Percentiles rank a stretch among this genome's conserved stretches.
Conservation (phyloP, 2,888 invertebrate genomes). For the Drosophila picticornis region DNA sequence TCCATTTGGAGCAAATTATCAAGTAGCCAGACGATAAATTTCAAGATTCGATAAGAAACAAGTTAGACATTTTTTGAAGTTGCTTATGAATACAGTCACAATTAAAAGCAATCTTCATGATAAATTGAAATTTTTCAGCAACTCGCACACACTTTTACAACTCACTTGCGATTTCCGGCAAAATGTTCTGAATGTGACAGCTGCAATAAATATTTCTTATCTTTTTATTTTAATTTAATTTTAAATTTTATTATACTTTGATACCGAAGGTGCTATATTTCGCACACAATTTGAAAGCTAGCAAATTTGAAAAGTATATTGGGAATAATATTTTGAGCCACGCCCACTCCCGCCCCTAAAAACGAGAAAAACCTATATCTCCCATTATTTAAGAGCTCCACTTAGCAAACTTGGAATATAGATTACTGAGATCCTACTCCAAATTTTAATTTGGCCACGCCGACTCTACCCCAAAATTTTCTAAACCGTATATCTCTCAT, state of each 20-base stretch:
- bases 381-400: too few species aligned
- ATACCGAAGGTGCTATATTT: too few species aligned
- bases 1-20: constrained; percentile 61
- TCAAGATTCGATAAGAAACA: constrained; percentile 41
- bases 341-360: too few species aligned
- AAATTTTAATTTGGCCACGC: too few species aligned
- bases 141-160: constrained; percentile 54
- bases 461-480: too few species aligned
- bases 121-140: constrained; percentile 54
- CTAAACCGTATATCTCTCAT: too few species aligned
- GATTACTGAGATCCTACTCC: too few species aligned
- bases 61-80: constrained; percentile 79
- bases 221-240: not conserved
- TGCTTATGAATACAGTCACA: constrained; percentile 74
- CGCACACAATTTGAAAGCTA: too few species aligned
- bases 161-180: not conserved
- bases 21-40: constrained; percentile 69
- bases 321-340: too few species aligned
- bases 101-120: constrained; percentile 68
- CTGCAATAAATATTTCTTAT: not conserved
- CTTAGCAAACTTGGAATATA: too few species aligned
- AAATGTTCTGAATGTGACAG: not conserved
- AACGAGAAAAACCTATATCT: too few species aligned
- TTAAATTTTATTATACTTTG: not conserved
- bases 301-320: too few species aligned